phyloP scores from a whole-genome alignment of 2,797 vertebrate genomes.

The Chaunax sp. region DNA sequence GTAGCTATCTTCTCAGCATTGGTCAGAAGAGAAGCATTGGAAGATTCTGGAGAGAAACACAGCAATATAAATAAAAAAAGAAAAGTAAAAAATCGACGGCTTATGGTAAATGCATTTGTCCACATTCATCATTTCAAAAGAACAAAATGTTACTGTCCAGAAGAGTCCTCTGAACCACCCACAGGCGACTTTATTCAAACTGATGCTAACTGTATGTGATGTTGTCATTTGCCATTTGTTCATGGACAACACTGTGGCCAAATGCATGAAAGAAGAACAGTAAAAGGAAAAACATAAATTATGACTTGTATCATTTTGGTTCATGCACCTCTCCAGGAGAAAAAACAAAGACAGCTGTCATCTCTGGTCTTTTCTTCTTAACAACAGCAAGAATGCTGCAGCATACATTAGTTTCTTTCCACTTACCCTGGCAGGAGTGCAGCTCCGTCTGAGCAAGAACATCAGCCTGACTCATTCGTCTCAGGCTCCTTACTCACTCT shows the following conservation, averaged over 20 bases:
- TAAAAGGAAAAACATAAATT: not conserved
- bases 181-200: slow-evolving; percentile 52
- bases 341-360: slow-evolving; percentile 23
- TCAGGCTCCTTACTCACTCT: slow-evolving; percentile 38
- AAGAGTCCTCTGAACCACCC: slow-evolving; percentile 45
- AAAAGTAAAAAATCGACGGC: not conserved
- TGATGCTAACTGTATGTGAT: slow-evolving; percentile 70
- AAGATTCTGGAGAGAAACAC: slow-evolving; percentile 86
- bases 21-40: slow-evolving; percentile 95
- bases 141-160: slow-evolving; percentile 52
- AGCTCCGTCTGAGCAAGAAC: slow-evolving; percentile 56
- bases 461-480: slow-evolving; percentile 68
- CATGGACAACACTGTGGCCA: slow-evolving; percentile 40
- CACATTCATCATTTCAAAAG: slow-evolving; percentile 31
- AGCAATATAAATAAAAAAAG: not conserved
- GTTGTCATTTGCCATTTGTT: slow-evolving; percentile 72
- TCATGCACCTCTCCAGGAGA: slow-evolving; percentile 15
- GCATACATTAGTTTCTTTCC: slow-evolving; percentile 42
- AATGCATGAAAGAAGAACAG: slow-evolving; percentile 22
- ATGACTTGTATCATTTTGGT: slow-evolving; percentile 29
- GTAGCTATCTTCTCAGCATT: slow-evolving; percentile 98
- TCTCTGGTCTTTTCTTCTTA: slow-evolving; percentile 45
- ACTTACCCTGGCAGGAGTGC: slow-evolving; percentile 52
- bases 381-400: slow-evolving; percentile 42
- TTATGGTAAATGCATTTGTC: slow-evolving; percentile 40